Percentiles rank a stretch among this genome's conserved stretches.
Evolutionary conservation across 1,140 invertebrate species (phyloP).

Genomic region (Dendrolimus kikuchii): DNA sequence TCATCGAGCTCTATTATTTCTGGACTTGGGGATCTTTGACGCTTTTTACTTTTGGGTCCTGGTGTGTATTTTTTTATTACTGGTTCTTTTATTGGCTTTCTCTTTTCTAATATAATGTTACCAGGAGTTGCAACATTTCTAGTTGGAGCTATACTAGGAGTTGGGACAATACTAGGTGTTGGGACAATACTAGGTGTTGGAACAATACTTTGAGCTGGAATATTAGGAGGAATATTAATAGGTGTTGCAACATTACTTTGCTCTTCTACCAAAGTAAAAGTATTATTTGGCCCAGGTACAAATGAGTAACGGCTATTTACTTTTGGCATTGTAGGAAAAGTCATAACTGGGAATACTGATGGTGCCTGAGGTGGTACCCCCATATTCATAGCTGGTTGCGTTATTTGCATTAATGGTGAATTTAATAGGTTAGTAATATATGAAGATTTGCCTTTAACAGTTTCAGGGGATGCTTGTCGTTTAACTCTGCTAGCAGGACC

Average conservation of each 20-base stretch:
- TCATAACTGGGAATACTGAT: conserved; percentile 22
- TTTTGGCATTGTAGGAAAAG: conserved; percentile 37
- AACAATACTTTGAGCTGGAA: conserved; percentile 5
- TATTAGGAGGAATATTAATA: conserved; percentile 1
- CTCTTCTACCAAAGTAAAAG: conserved; percentile 53
- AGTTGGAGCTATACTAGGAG: no score
- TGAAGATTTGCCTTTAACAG: neutral
- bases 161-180: no score
- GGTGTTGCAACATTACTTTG: conserved; percentile 11
- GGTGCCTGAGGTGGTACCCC: no score
- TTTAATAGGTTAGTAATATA: neutral
- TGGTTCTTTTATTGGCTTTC: conserved; percentile 5
- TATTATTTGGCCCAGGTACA: conserved; percentile 55
- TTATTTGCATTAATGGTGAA: neutral
- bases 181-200: no score
- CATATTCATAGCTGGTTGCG: no score
- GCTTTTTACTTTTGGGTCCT: neutral
- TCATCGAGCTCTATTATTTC: conserved; percentile 19
- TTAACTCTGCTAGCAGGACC: conserved; percentile 56
- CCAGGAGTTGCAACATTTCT: no score
- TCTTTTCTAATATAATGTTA: no score
- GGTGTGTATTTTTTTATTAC: neutral
- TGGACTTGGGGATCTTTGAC: conserved; percentile 6
- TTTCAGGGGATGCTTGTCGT: conserved; percentile 4
- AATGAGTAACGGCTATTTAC: conserved; percentile 47